Percentiles rank a stretch among this genome's conserved stretches.
Conservation (phyloP, 92 coral and sea anemone species). For the Parazoanthus atlanticus region DNA sequence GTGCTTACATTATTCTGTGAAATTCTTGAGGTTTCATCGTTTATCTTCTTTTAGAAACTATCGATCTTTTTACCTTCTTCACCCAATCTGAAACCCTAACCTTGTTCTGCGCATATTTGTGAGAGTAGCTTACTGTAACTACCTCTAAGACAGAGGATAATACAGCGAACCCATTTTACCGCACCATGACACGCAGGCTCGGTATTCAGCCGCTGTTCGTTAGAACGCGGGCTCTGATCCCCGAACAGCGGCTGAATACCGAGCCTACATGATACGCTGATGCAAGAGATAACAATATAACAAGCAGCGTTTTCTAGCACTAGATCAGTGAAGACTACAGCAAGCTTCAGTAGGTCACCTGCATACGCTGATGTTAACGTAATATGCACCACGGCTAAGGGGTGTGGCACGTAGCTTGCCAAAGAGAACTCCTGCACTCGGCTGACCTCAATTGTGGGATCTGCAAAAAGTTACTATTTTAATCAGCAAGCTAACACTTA, state of each 20-base stretch:
- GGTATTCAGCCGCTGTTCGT: too few relatives aligned
- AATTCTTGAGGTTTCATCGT: too few relatives aligned
- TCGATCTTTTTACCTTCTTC: too few relatives aligned
- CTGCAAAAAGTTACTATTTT: background rate
- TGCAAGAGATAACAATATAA: background rate
- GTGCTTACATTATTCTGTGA: too few relatives aligned
- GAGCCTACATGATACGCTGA: too few relatives aligned
- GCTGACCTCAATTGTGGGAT: constrained; percentile 65
- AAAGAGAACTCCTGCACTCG: constrained; percentile 92
- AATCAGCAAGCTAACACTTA: background rate
- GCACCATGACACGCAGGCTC: too few relatives aligned
- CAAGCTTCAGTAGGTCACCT: constrained; percentile 53
- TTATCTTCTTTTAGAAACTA: too few relatives aligned
- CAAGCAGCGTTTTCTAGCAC: background rate
- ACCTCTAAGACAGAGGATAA: background rate
- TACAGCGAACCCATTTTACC: too few relatives aligned
- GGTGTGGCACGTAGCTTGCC: constrained; percentile 95
- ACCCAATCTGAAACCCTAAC: too few relatives aligned
- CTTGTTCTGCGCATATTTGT: too few relatives aligned
- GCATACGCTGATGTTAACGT: constrained; percentile 85
- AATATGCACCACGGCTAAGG: constrained; percentile 92
- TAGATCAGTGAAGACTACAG: background rate
- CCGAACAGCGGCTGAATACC: too few relatives aligned
- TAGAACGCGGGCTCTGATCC: too few relatives aligned
- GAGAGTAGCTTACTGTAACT: background rate